Evolutionary conservation across 2,888 invertebrate genomes (phyloP), one percentile per base, ranked within the genome.

Genomic region (Pantelozetes paolii): DNA sequence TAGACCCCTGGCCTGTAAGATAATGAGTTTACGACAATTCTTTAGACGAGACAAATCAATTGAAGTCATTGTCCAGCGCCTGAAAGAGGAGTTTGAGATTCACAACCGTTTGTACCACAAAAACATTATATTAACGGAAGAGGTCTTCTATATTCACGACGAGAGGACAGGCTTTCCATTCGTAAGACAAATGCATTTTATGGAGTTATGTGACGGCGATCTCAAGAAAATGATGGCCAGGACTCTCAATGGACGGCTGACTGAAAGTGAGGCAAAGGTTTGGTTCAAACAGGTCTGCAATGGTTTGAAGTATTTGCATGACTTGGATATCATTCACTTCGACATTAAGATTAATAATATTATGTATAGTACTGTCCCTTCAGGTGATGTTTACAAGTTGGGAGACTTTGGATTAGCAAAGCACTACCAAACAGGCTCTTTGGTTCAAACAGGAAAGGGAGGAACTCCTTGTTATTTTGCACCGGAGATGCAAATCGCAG

Each of bases 301-400:
- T 1, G 71, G 48, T 3, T 50, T 75, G 9, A 26, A 75, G 20
- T 45, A 71, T 67, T 26, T 75, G 30, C 75, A 75, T 36, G 36
- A 28, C n/a, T n/a, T 30, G 13, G 36, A 67, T 20, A 67, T 75
- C 32, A 28, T 67, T 62, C 75, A 75, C 54, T 64, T 71, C n/a
- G 75, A 75, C 54, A 36, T 75, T 45, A 75, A 73, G 40, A 45
- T 75, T 13, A 32, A 42, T 0, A 75, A 75, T 28, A 71, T 75
- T 23, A 30, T 75, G n/a, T 64, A 64, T 26, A 67, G 73, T 23
- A n/a, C 1, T 15, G 15, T 26, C 40, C 23, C 6, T 36, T 9
- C 5, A 36, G 9, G 36, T 5, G 36, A 8, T 36, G 36, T 36
- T 9, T 36, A 36, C 36, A 36, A 36, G 36, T 36, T 36, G 36